Percentiles rank a stretch among this genome's conserved stretches.
phyloP scores from a whole-genome alignment of 2,888 invertebrate genomes.

The Eubasilissa splendida region DNA sequence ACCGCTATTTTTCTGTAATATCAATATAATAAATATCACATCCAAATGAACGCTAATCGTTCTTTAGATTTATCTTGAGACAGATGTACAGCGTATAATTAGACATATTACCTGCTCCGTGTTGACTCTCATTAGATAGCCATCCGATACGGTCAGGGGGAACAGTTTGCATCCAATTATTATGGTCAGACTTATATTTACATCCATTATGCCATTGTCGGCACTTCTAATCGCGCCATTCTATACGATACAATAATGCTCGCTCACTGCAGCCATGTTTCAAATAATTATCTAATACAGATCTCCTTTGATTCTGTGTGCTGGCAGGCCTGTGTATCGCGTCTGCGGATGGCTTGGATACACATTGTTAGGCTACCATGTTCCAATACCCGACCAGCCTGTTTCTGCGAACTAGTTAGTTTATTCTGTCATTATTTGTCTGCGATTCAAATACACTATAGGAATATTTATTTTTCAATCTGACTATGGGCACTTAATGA shows the following conservation, averaged over 20 bases:
- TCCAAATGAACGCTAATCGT: too few species aligned
- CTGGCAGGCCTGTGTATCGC: neutral
- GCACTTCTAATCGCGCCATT: slow-evolving; percentile 45
- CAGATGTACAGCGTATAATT: slow-evolving; percentile 17
- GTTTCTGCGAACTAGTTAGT: neutral
- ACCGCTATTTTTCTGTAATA: too few species aligned
- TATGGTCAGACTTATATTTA: slow-evolving; percentile 45
- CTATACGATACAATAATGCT: slow-evolving; percentile 23
- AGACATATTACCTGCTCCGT: slow-evolving; percentile 21
- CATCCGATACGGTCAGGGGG: slow-evolving; percentile 10
- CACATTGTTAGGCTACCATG: slow-evolving; percentile 19
- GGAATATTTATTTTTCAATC: too few species aligned
- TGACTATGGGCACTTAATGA: too few species aligned
- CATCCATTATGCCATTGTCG: slow-evolving; percentile 51
- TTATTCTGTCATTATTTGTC: neutral
- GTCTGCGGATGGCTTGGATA: neutral
- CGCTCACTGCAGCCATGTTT: slow-evolving; percentile 28
- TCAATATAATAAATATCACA: too few species aligned
- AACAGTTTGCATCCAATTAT: slow-evolving; percentile 46
- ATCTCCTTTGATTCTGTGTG: slow-evolving; percentile 6
- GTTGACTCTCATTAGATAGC: slow-evolving; percentile 19
- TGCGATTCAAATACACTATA: too few species aligned
- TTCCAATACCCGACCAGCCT: neutral
- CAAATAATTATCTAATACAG: slow-evolving; percentile 21
- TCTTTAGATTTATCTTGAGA: too few species aligned